A percentile compares a stretch with the other conserved stretches of the same genome.
phyloP scores from a whole-genome alignment of 1,140 invertebrate species.

The Drosophila simulans region DNA sequence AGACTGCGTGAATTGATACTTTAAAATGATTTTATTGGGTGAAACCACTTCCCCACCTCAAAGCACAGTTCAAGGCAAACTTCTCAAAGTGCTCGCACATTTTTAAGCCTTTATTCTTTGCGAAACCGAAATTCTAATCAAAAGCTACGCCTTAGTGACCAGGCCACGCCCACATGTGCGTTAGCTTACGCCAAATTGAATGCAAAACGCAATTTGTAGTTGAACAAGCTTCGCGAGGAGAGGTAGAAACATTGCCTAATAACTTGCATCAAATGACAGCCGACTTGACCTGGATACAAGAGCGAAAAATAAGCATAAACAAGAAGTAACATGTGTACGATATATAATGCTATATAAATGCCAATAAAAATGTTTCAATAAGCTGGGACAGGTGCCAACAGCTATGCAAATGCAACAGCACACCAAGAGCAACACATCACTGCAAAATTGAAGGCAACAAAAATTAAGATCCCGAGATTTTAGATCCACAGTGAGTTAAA shows the following conservation, averaged over 20 bases:
- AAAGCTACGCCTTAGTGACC: slow-evolving; percentile 32
- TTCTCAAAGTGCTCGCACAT: slow-evolving; percentile 5
- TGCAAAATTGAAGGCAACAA: slow-evolving; percentile 8
- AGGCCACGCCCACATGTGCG: slow-evolving; percentile 50
- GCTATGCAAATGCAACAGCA: slow-evolving; percentile 34
- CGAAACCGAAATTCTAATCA: slow-evolving; percentile 39
- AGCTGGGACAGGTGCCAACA: slow-evolving; percentile 61
- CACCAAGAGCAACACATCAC: not conserved
- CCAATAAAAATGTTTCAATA: slow-evolving; percentile 52
- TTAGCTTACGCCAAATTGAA: slow-evolving; percentile 33
- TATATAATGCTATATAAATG: slow-evolving; percentile 27
- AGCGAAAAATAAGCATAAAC: slow-evolving; percentile 25
- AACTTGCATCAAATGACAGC: slow-evolving; percentile 76
- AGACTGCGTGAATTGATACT: not conserved
- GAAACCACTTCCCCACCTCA: slow-evolving; percentile 4
- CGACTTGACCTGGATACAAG: slow-evolving; percentile 68
- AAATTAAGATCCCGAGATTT: slow-evolving; percentile 36
- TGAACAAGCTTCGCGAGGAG: slow-evolving; percentile 24
- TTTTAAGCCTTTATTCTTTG: slow-evolving; percentile 16
- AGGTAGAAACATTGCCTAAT: slow-evolving; percentile 58
- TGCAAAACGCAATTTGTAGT: slow-evolving; percentile 66
- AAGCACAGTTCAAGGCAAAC: slow-evolving; percentile 36
- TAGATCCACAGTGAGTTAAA: slow-evolving; percentile 28
- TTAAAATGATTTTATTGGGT: not conserved
- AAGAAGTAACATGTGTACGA: slow-evolving; percentile 38